Conservation (phyloP, 2,797 vertebrate species). For the Cyclopterus lumpus region DNA sequence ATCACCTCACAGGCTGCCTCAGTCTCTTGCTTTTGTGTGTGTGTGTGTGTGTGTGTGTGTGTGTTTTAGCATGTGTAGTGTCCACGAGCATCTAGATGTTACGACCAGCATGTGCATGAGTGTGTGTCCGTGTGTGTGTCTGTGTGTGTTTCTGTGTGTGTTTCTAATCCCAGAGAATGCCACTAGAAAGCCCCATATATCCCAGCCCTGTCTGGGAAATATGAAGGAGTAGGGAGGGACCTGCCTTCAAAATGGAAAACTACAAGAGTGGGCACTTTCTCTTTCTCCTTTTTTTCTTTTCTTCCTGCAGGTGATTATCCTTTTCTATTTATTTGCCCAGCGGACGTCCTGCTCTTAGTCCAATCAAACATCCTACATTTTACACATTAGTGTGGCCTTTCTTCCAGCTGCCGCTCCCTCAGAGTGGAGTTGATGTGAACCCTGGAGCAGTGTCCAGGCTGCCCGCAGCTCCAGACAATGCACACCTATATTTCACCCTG, state of each 20-base stretch:
- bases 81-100: slow-evolving; percentile 42
- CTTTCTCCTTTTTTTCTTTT: slow-evolving; percentile 11
- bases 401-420: slow-evolving; percentile 55
- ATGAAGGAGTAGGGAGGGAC: slow-evolving; percentile 47
- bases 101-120: slow-evolving; percentile 27
- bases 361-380: slow-evolving; percentile 63
- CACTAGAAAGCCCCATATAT: slow-evolving; percentile 68
- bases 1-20: slow-evolving; percentile 75
- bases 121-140: slow-evolving; percentile 53
- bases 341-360: slow-evolving; percentile 59
- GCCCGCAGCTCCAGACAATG: slow-evolving; percentile 50
- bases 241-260: slow-evolving; percentile 51
- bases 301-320: slow-evolving; percentile 59
- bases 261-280: slow-evolving; percentile 43
- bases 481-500: slow-evolving; percentile 53
- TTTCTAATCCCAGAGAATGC: slow-evolving; percentile 65
- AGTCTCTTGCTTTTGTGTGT: slow-evolving; percentile 40
- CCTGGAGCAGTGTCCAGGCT: slow-evolving; percentile 26
- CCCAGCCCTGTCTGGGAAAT: slow-evolving; percentile 62
- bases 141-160: slow-evolving; percentile 53
- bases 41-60: slow-evolving; percentile 10
- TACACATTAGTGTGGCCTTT: slow-evolving; percentile 53
- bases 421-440: slow-evolving; percentile 43
- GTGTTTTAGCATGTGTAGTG: slow-evolving; percentile 30
- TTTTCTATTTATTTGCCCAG: slow-evolving; percentile 73